phyloP scores from a whole-genome alignment of 2,113 vertebrate species.

The Marmota monax region DNA sequence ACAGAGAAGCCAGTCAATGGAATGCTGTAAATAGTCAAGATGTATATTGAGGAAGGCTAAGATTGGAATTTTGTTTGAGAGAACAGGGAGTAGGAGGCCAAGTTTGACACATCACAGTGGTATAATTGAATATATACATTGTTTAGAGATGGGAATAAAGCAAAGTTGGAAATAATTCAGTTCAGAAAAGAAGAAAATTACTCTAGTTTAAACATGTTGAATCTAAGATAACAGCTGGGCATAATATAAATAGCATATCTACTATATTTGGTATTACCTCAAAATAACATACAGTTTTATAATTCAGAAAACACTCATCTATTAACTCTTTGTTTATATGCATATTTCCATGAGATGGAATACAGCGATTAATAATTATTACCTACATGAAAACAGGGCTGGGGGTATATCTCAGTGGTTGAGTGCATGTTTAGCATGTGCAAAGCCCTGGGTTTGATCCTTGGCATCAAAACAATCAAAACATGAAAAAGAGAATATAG shows the following conservation, averaged over 20 bases:
- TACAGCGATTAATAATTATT: constrained; percentile 31
- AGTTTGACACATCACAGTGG: background rate
- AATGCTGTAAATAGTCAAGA: background rate
- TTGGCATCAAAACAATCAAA: background rate
- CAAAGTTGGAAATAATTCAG: background rate
- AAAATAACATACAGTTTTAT: background rate
- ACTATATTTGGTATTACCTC: background rate
- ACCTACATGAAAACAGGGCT: background rate
- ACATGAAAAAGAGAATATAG: background rate
- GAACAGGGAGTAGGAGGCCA: background rate
- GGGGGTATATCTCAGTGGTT: background rate
- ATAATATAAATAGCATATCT: constrained; percentile 11
- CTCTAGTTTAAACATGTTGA: background rate
- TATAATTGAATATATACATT: background rate
- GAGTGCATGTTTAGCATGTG: background rate
- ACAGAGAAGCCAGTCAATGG: background rate
- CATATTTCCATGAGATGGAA: background rate
- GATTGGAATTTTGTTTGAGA: background rate
- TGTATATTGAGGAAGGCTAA: background rate
- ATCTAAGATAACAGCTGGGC: background rate
- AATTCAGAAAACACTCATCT: background rate
- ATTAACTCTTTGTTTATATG: background rate
- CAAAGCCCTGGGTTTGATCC: background rate
- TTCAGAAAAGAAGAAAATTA: background rate
- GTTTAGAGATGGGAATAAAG: background rate